phyloP scores from a whole-genome alignment of 2,888 invertebrate species.

The Laspeyria flexula region DNA sequence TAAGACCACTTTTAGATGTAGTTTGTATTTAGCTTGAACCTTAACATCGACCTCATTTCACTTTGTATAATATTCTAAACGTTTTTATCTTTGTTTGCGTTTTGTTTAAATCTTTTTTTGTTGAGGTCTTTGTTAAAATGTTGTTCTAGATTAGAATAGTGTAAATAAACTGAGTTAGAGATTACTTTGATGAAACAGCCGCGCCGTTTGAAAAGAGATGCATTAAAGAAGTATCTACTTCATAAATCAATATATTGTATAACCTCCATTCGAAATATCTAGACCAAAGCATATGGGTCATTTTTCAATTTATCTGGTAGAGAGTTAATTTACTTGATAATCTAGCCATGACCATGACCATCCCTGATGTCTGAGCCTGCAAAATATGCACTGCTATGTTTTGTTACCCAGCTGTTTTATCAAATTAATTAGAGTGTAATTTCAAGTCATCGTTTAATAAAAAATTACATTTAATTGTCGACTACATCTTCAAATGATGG shows the following conservation, averaged over 20 bases:
- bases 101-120: constrained; percentile 3
- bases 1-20: constrained; percentile 1
- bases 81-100: constrained; percentile 13
- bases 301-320: no score
- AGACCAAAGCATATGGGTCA: no score
- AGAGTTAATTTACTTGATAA: no score
- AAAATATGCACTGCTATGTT: no score
- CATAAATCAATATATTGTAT: not conserved
- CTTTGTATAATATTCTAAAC: constrained; percentile 18
- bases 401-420: constrained; percentile 8
- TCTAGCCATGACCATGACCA: no score
- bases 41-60: constrained; percentile 32
- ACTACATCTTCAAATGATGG: constrained; percentile 8
- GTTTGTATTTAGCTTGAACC: constrained; percentile 23
- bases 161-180: constrained; percentile 25
- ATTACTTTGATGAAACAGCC: constrained; percentile 20
- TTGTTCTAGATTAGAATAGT: constrained; percentile 27
- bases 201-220: not conserved
- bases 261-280: no score
- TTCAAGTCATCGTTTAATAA: constrained; percentile 35
- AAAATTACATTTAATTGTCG: constrained; percentile 22
- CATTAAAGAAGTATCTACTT: not conserved
- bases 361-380: no score
- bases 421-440: constrained; percentile 23
- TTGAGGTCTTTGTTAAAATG: constrained; percentile 30